Conservation (phyloP, 2,888 invertebrate genomes). For the Drosophila mimica region DNA sequence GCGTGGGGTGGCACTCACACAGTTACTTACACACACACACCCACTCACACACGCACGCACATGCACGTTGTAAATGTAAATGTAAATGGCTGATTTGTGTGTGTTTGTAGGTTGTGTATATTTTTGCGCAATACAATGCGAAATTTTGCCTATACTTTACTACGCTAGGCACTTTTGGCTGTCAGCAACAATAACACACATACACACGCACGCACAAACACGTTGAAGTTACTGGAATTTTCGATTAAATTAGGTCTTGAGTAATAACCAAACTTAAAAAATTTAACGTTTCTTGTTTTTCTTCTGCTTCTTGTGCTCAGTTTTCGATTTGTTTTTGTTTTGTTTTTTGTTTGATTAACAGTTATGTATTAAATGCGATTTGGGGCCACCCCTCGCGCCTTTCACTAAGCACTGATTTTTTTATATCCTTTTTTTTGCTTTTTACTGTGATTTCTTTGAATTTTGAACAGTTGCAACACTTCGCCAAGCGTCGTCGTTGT, state of each 20-base stretch:
- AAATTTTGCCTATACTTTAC: constrained; percentile 55
- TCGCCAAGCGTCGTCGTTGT: background rate
- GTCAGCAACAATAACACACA: constrained; percentile 20
- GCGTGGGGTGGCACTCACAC: constrained; percentile 45
- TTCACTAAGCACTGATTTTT: constrained; percentile 35
- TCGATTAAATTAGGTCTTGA: constrained; percentile 16
- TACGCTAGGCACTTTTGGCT: constrained; percentile 38
- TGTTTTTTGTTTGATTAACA: constrained; percentile 1
- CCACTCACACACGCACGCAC: constrained; percentile 16
- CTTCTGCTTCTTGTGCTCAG: background rate
- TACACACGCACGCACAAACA: background rate
- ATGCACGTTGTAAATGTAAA: constrained; percentile 45
- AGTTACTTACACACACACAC: constrained; percentile 10
- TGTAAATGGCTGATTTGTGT: constrained; percentile 57
- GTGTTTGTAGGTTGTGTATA: constrained; percentile 43
- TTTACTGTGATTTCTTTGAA: constrained; percentile 14
- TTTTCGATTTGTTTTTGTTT: constrained; percentile 1
- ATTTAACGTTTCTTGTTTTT: constrained; percentile 5
- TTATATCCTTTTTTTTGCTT: constrained; percentile 3
- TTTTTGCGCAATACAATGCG: constrained; percentile 50
- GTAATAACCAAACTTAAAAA: constrained; percentile 23
- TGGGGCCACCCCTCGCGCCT: constrained; percentile 37
- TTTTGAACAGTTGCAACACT: constrained; percentile 12
- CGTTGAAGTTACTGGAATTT: constrained; percentile 7
- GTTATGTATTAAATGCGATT: constrained; percentile 15